Evolutionary conservation across 1,140 invertebrate species (phyloP).

Genomic region (Drosophila bocki): DNA sequence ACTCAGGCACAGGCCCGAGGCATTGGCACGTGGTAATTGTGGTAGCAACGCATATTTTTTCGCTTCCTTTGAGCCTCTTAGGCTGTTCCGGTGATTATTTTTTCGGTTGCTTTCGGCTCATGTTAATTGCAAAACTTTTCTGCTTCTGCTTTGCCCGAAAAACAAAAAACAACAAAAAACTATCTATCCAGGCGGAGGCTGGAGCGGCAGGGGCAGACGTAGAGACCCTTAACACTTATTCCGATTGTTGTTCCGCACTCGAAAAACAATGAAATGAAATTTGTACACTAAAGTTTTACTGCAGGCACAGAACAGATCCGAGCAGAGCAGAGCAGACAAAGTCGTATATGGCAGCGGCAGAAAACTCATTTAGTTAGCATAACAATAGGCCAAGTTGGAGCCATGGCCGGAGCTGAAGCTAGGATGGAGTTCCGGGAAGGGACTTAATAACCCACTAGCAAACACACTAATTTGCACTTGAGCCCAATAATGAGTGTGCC

Average conservation of each 20-base stretch:
- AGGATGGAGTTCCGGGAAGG: conserved; percentile 24
- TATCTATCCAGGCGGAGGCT: conserved; percentile 58
- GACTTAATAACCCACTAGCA: conserved; percentile 82
- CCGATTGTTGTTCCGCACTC: conserved; percentile 67
- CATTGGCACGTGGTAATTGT: conserved; percentile 52
- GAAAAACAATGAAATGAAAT: conserved; percentile 83
- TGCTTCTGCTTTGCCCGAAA: conserved; percentile 6
- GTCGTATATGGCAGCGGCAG: conserved; percentile 51
- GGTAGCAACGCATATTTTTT: conserved; percentile 33
- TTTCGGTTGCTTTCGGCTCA: conserved; percentile 55
- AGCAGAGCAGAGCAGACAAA: conserved; percentile 29
- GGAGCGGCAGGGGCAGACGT: background rate
- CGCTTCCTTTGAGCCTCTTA: conserved; percentile 23
- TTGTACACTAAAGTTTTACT: conserved; percentile 82
- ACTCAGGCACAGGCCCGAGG: conserved; percentile 1
- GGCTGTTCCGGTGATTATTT: conserved; percentile 52
- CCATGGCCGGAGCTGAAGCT: background rate
- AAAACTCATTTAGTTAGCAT: conserved; percentile 83
- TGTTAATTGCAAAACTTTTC: conserved; percentile 78
- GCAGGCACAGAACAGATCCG: conserved; percentile 26
- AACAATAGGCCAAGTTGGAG: conserved; percentile 59
- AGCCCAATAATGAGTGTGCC: conserved; percentile 82
- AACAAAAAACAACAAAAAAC: conserved; percentile 51
- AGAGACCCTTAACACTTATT: conserved; percentile 43
- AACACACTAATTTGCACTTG: conserved; percentile 84